Evolutionary conservation across 2,113 vertebrate species (phyloP).

Genomic region (Mirounga angustirostris): DNA sequence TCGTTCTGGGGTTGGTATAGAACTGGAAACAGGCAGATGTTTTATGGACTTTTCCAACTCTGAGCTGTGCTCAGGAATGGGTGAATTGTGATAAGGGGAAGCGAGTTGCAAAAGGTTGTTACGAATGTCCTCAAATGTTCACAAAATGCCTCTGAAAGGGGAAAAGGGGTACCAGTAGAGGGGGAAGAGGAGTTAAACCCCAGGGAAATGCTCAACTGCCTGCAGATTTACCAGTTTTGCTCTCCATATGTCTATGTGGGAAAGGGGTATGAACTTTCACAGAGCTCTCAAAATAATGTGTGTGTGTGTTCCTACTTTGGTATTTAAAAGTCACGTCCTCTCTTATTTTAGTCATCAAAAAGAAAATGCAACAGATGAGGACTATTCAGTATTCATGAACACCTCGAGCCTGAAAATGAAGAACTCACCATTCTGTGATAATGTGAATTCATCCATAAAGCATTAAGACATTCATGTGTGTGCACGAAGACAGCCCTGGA

Average conservation of each 20-base stretch:
- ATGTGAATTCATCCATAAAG: slow-evolving; percentile 62
- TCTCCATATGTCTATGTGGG: background rate
- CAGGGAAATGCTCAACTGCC: background rate
- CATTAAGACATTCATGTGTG: slow-evolving; percentile 21
- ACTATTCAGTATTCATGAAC: background rate
- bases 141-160: background rate
- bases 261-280: background rate
- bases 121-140: slow-evolving; percentile 4
- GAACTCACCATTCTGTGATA: slow-evolving; percentile 14
- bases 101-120: background rate
- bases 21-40: background rate
- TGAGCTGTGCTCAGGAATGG: background rate
- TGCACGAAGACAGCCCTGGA: background rate
- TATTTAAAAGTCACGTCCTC: slow-evolving; percentile 32
- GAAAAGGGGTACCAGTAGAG: background rate
- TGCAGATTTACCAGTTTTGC: background rate
- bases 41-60: background rate
- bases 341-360: background rate
- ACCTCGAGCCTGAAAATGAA: slow-evolving; percentile 52
- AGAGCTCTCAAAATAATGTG: slow-evolving; percentile 28
- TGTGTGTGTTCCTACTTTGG: background rate
- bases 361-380: slow-evolving; percentile 34
- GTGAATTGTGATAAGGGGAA: background rate
- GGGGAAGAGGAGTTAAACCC: background rate
- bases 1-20: background rate